Base-by-base conservation (phyloP, 2,888 invertebrate species). In the Corythucha ciliata region DNA sequence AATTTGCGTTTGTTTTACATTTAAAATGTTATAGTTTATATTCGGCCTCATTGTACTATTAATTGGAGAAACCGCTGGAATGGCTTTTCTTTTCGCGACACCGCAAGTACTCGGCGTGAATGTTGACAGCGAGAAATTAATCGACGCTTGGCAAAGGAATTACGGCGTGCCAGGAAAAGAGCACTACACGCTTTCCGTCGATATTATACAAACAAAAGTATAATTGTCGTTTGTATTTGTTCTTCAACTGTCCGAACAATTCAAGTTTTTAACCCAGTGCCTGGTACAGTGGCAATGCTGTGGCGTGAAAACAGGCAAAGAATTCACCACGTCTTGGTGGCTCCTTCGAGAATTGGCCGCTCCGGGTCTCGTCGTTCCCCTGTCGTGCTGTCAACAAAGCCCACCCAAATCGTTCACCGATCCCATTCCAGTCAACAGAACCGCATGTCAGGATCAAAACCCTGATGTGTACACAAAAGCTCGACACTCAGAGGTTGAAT, bases 281-380 rank as follows among this genome's bases (percentile, higher is more conserved):
- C 12, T 2, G 22, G 10, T 71, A 22, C 67, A 83, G 83, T 78
- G 86, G 65, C 74, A 79, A 52, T 88, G 88, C 64, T 88, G 88
- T 66, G 88, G 86, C 22, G 81, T 88, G 67, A 76, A 78, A 41
- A 80, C 80, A 60, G 81, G 83, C 6, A 77, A 78, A 54, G 86
- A 88, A 72, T 88, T 84, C 68, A 84, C 84, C 63, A 81, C 81
- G 59, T 84, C 87, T 0, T 69, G 80, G 64, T 88, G 88, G 88
- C 77, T 83, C 57, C 69, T 86, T 42, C 79, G 83, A 62, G 75
- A 82, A 56, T 70, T 80, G 67, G 71, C 78, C 0, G 80, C 81
- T 20, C 68, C 46, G 10, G 59, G 61, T 7, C 51, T 64, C 33
- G 52, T 59, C 4, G 64, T 66, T 7, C 83, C 83, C 32, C 71